Conservation (phyloP, 2,888 invertebrate species). For the Patella ulyssiponensis region DNA sequence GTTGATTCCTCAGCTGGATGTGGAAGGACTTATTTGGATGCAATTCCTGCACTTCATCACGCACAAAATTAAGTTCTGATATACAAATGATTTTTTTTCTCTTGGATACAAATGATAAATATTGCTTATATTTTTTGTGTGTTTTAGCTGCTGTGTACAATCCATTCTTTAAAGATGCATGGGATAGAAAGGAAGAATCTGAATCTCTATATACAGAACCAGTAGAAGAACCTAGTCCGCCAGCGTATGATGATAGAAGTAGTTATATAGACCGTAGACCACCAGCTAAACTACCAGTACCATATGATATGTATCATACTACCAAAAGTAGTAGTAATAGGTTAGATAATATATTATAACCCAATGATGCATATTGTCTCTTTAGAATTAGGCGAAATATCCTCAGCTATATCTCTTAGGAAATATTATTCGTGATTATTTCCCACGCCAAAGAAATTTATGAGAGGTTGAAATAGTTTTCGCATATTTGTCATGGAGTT, state of each 20-base stretch:
- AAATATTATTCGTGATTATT: too few relatives aligned
- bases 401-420: too few relatives aligned
- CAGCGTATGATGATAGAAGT: conserved; percentile 49
- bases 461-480: too few relatives aligned
- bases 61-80: too few relatives aligned
- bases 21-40: too few relatives aligned
- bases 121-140: neutral
- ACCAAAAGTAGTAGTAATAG: conserved; percentile 63
- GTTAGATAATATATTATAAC: conserved; percentile 32
- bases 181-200: conserved; percentile 95
- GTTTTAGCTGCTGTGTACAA: conserved; percentile 89
- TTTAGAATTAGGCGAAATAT: too few relatives aligned
- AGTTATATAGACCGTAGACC: conserved; percentile 51
- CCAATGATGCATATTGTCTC: too few relatives aligned
- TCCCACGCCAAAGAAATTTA: too few relatives aligned
- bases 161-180: conserved; percentile 95
- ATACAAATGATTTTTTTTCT: too few relatives aligned
- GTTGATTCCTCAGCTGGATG: too few relatives aligned
- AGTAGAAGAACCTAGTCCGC: conserved; percentile 54
- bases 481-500: neutral
- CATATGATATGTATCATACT: conserved; percentile 42
- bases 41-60: too few relatives aligned
- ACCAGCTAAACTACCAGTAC: conserved; percentile 62
- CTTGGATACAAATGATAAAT: too few relatives aligned
- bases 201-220: conserved; percentile 77